Evolutionary conservation across 2,797 vertebrate genomes (phyloP).

Genomic region (Saxicola maurus): DNA sequence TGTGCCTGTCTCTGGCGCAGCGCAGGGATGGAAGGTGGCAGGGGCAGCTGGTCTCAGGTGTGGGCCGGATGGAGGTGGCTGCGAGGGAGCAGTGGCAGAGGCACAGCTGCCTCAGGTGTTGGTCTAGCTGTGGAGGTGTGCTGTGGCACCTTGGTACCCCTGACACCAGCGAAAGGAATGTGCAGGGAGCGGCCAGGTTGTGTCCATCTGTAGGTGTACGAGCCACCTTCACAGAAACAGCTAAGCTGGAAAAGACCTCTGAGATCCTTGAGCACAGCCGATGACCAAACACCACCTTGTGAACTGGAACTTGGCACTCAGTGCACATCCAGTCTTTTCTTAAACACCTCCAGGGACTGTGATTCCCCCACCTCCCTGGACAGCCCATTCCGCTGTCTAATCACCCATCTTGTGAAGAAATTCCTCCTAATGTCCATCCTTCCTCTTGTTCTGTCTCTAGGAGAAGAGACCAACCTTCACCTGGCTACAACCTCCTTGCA

Average conservation of each 20-base stretch:
- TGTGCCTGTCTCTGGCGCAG: neutral
- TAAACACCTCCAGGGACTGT: neutral
- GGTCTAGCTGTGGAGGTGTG: rapidly evolving
- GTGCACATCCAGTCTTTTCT: neutral
- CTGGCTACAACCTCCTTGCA: neutral
- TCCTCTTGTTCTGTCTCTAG: neutral
- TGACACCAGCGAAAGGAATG: rapidly evolving
- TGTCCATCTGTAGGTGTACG: rapidly evolving
- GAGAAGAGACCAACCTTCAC: neutral
- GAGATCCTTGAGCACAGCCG: neutral
- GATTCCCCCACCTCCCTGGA: neutral
- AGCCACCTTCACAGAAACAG: rapidly evolving
- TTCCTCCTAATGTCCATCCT: neutral
- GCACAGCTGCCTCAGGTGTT: neutral
- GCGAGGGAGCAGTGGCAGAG: neutral
- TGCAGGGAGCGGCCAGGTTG: rapidly evolving
- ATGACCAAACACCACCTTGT: rapidly evolving
- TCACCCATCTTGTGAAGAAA: neutral
- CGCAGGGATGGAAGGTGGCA: rapidly evolving
- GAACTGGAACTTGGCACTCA: neutral
- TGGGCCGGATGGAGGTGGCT: too few species aligned
- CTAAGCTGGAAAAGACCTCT: neutral
- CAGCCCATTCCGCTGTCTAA: neutral
- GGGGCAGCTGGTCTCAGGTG: neutral
- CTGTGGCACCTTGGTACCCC: rapidly evolving